These are phyloP conservation scores for Falcaria lacertinaria DNA, from an alignment of 2,888 invertebrate genomes.

Conservation along the genomic window DNA sequence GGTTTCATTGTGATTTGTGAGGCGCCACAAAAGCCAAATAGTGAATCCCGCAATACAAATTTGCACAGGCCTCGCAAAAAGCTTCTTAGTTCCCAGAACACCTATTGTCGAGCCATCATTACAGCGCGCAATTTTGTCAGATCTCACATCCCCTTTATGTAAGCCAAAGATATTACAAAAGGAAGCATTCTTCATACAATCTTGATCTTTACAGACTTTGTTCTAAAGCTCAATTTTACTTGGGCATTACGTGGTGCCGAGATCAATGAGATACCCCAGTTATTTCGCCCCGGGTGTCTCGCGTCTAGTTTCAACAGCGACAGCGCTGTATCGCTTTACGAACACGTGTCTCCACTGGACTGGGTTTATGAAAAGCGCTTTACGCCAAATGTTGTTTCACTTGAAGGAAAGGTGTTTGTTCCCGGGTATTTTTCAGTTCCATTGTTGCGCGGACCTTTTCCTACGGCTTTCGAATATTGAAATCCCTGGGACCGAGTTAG, in stretches of 20 bases:
- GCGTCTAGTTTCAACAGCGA: slow-evolving; percentile 35
- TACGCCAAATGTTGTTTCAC: slow-evolving; percentile 21
- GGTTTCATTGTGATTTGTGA: slow-evolving; percentile 35
- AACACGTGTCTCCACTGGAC: slow-evolving; percentile 13
- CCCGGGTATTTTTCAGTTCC: slow-evolving; percentile 57
- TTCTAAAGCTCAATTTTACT: slow-evolving; percentile 18
- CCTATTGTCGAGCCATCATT: slow-evolving; percentile 66
- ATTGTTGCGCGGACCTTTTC: slow-evolving; percentile 54
- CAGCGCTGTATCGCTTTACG: slow-evolving; percentile 43
- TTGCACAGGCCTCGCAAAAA: slow-evolving; percentile 69
- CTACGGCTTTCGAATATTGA: slow-evolving; percentile 34
- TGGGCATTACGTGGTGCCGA: slow-evolving; percentile 24
- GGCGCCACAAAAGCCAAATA: slow-evolving; percentile 45
- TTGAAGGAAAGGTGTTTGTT: slow-evolving; percentile 53
- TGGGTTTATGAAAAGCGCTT: slow-evolving; percentile 38
- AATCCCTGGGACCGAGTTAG: slow-evolving; percentile 37
- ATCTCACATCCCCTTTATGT: slow-evolving; percentile 73
- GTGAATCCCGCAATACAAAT: slow-evolving; percentile 53
- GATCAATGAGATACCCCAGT: slow-evolving; percentile 66
- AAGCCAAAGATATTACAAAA: slow-evolving; percentile 62
- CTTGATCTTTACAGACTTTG: slow-evolving; percentile 10
- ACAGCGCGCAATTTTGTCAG: slow-evolving; percentile 69
- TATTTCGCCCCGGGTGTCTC: slow-evolving; percentile 61
- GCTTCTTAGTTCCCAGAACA: slow-evolving; percentile 61
- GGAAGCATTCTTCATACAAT: slow-evolving; percentile 10